Evolutionary conservation across 2,888 invertebrate species (phyloP), one percentile per base, ranked within the genome.

Genomic region (Brachynemurus nebulosus): DNA sequence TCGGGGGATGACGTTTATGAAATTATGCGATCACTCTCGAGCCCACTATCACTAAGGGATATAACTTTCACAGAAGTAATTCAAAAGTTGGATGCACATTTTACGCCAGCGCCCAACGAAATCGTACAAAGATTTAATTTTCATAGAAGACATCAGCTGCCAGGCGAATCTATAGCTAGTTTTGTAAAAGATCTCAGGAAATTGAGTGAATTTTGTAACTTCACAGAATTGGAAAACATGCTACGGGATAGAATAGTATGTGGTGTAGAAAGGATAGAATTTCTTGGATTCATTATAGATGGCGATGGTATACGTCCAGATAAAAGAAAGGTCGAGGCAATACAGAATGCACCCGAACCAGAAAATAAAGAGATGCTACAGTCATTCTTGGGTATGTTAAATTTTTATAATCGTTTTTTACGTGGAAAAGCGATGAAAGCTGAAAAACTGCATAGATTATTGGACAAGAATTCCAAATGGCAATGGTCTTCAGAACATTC

Each of bases 401-500:
- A 25, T 11, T 25, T 25, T 25, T 25, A 25, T 25, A 25, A 25
- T 25, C 27, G 27, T 9, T 25, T 25, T 11, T 11, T 25, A 11
- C 8, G 11, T 9, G 11, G 11, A 25, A 25, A 25, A 11, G 27
- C 27, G 11, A 11, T 9, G 8, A 25, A 25, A 25, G 27, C 27
- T 9, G 27, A 25, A 25, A 8, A 8, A 25, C 11, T 25, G 11
- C 27, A 25, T 25, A 8, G 27, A 25, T 25, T 25, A 25, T 25
- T 25, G 27, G 27, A 25, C 27, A 25, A 25, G 11, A 11, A 25
- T 9, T 25, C 27, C 11, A 25, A 8, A 11, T 25, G 27, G 27
- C 27, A 25, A 8, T 59, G 57, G 57, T 46, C 45, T 9, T 40
- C 45, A 2, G 40, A 45, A 5, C 52, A 54, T 40, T 39, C 55